These are phyloP conservation scores for Fragum whitleyi DNA, from an alignment of 2,888 invertebrate genomes.

Conservation along the genomic window DNA sequence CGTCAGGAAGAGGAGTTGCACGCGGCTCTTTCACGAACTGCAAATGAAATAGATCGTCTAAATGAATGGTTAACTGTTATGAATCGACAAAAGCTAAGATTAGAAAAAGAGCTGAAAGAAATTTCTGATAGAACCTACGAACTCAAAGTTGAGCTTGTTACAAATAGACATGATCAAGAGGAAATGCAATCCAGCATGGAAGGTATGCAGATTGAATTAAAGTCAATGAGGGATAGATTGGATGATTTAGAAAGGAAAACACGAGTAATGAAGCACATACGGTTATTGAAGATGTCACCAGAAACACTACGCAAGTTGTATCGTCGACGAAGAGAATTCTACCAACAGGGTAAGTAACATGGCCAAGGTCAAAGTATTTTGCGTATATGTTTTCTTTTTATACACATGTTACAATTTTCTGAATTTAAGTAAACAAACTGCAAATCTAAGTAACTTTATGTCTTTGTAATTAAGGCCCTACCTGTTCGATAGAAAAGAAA, in stretches of 20 bases:
- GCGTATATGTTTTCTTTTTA: background rate
- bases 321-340: conserved; percentile 63
- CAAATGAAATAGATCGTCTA: conserved; percentile 66
- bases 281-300: conserved; percentile 76
- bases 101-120: conserved; percentile 69
- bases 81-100: conserved; percentile 62
- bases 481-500: too few species aligned
- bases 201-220: conserved; percentile 69
- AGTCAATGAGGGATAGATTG: conserved; percentile 70
- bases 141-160: conserved; percentile 74
- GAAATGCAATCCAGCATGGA: conserved; percentile 68
- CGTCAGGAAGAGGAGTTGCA: conserved; percentile 68
- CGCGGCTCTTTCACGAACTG: conserved; percentile 55
- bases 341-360: conserved; percentile 59
- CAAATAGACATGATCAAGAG: conserved; percentile 68
- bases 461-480: too few species aligned
- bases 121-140: conserved; percentile 74
- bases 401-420: background rate
- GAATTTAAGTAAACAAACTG: background rate
- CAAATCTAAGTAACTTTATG: background rate
- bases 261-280: conserved; percentile 73
- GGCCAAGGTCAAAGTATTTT: too few species aligned
- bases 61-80: conserved; percentile 67
- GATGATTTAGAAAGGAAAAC: conserved; percentile 70
- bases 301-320: conserved; percentile 76